phyloP scores from a whole-genome alignment of 2,113 vertebrate genomes.

The Gallinago undulata region DNA sequence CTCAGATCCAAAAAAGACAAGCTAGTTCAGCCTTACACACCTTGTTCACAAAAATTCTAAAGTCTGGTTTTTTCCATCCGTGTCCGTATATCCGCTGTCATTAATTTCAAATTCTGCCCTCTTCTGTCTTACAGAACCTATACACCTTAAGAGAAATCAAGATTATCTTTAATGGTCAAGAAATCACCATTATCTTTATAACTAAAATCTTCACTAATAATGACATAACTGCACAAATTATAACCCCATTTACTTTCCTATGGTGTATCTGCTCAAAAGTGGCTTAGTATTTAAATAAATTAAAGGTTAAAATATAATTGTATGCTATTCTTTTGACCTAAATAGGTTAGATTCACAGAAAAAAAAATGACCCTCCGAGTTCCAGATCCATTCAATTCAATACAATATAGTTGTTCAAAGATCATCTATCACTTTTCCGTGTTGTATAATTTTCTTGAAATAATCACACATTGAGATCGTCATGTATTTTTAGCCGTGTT shows the following conservation, averaged over 20 bases:
- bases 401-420: background rate
- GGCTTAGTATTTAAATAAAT: background rate
- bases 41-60: background rate
- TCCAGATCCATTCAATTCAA: background rate
- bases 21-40: background rate
- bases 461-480: fast-evolving
- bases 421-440: background rate
- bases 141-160: background rate
- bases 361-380: background rate
- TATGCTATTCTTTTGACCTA: background rate
- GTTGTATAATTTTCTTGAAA: background rate
- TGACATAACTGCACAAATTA: background rate
- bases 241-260: background rate
- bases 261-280: background rate
- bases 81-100: too few relatives aligned
- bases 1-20: background rate
- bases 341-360: background rate
- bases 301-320: background rate
- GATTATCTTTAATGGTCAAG: background rate
- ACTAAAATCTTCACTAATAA: background rate
- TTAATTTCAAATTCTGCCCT: background rate
- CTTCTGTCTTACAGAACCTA: background rate
- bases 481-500: background rate
- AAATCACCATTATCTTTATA: background rate
- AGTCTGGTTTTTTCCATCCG: background rate